Base-by-base conservation (phyloP, 1,140 invertebrate genomes). In the Proctacanthus coquilletti region DNA sequence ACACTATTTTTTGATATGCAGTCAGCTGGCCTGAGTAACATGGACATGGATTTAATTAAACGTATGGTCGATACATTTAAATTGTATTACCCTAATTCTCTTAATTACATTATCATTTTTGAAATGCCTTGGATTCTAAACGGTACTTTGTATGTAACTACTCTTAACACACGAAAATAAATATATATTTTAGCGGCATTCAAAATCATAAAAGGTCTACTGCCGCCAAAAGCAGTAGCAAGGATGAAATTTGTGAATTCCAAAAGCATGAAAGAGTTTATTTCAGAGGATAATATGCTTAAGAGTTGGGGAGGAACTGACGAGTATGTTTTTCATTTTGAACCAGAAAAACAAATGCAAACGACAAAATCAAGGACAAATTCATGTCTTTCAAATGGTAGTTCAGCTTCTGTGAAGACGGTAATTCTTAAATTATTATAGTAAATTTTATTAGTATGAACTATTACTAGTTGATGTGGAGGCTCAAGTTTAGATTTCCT, bases 91-190 rank as follows among this genome's bases (percentile, higher is more conserved):
- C 91, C 91, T 8, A 81, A 76, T 63, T 77, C 84, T 56, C 60
- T 89, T 40, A 94, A 89, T 55, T 88, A 89, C 52, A 87, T 97
- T 42, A 65, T 95, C 27, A 80, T 95, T 36, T 88, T 74, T 63
- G 87, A 96, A 58, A 86, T 96, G 82, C 84, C 89, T 4, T 97
- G 91, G 89, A 74, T 94, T 6, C 65, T 95, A 38, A 91, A 82
- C 58, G 78, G 81, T 84, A 66, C 69, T 60, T 55, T 19, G 13
- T 6, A 32, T 8, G n/a, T 25, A 8, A 25, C n/a, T 25, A 8
- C n/a, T 25, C n/a, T 25, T 25, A 25, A 25, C n/a, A 8, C 6
- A 8, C 23, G n/a, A 25, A n/a, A n/a, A n/a, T 25, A 25, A 8
- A 8, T 25, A 8, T 25, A 25, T 43, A 42, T 69, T 67, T 29